These are phyloP conservation scores for Mallateleia sp. DNA, from an alignment of 2,888 invertebrate species.

Conservation along the genomic window DNA sequence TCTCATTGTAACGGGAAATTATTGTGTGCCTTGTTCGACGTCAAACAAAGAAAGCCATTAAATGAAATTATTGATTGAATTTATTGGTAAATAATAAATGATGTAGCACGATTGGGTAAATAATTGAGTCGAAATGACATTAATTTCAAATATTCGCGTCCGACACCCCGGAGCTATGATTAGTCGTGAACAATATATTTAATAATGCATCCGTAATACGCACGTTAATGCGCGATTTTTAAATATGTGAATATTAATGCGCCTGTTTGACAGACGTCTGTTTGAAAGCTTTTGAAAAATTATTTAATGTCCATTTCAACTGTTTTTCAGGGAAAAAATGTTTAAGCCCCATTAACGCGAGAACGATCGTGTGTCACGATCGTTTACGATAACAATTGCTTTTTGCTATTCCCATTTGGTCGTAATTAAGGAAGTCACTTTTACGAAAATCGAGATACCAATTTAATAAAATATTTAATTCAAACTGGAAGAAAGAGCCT, in stretches of 20 bases:
- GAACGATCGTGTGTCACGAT: too few relatives aligned
- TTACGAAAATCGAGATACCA: too few relatives aligned
- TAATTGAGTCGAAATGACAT: constrained; percentile 17
- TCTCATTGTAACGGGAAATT: constrained; percentile 2
- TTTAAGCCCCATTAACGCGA: too few relatives aligned
- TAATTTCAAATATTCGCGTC: constrained; percentile 34
- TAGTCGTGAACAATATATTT: constrained; percentile 29
- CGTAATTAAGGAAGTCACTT: too few relatives aligned
- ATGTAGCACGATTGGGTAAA: neutral
- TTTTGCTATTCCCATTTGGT: too few relatives aligned
- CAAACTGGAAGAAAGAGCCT: too few relatives aligned
- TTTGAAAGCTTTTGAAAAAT: too few relatives aligned
- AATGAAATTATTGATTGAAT: neutral
- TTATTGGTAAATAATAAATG: constrained; percentile 19
- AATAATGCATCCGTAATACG: neutral
- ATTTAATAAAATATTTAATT: too few relatives aligned
- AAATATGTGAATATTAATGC: neutral
- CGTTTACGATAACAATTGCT: too few relatives aligned
- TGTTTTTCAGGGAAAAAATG: too few relatives aligned
- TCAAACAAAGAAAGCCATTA: neutral
- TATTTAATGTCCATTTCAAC: neutral
- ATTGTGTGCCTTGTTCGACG: neutral
- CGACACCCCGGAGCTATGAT: constrained; percentile 18
- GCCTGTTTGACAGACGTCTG: too few relatives aligned
- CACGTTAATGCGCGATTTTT: neutral